Evolutionary conservation across 2,888 invertebrate genomes (phyloP).

Genomic region (Andrena minutula): DNA sequence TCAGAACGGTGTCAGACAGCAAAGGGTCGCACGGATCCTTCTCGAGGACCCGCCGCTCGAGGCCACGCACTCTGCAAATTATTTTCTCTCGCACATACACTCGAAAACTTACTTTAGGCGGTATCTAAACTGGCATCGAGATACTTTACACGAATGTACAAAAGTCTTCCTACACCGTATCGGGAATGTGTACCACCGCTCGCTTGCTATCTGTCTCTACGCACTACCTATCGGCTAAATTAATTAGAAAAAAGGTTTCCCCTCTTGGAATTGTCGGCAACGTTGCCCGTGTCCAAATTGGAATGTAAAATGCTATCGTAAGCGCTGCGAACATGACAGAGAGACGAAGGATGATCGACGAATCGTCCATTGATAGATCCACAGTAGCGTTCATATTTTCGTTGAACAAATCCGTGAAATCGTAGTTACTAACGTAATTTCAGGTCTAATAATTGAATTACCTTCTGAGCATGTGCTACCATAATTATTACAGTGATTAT

Average conservation of each 20-base stretch:
- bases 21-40: slow-evolving; percentile 22
- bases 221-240: slow-evolving; percentile 54
- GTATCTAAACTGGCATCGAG: slow-evolving; percentile 79
- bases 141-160: slow-evolving; percentile 82
- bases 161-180: slow-evolving; percentile 63
- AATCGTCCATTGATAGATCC: slow-evolving; percentile 56
- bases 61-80: slow-evolving; percentile 49
- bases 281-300: slow-evolving; percentile 28
- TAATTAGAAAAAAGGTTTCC: slow-evolving; percentile 47
- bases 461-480: neutral
- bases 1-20: neutral
- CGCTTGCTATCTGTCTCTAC: slow-evolving; percentile 22
- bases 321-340: slow-evolving; percentile 40
- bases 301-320: slow-evolving; percentile 54
- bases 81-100: slow-evolving; percentile 64
- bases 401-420: neutral
- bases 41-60: slow-evolving; percentile 12
- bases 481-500: neutral
- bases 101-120: slow-evolving; percentile 66
- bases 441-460: neutral
- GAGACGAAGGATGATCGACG: slow-evolving; percentile 34
- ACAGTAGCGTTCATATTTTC: neutral
- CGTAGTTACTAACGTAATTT: neutral
- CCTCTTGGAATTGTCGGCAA: slow-evolving; percentile 41
- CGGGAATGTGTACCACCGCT: slow-evolving; percentile 63